phyloP scores from a whole-genome alignment of 2,888 invertebrate species.

The Eupsilia transversa region DNA sequence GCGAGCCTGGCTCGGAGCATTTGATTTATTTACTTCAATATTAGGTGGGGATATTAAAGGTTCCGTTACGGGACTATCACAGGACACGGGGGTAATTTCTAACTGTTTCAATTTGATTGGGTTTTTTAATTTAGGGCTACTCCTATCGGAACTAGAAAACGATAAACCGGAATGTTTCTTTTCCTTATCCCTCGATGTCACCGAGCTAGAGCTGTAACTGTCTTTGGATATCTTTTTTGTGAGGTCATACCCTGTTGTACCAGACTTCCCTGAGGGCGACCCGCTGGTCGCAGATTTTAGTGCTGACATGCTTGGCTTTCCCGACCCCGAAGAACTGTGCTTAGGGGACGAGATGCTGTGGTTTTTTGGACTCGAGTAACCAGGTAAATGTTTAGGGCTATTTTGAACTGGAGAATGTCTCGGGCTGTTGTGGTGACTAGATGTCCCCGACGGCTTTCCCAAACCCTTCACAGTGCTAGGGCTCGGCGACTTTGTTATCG shows the following conservation, averaged over 20 bases:
- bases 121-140: constrained; percentile 93
- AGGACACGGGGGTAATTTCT: constrained; percentile 91
- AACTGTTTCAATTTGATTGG: constrained; percentile 93
- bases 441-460: constrained; percentile 88
- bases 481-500: constrained; percentile 92
- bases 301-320: constrained; percentile 97
- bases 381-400: constrained; percentile 93
- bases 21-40: constrained; percentile 91
- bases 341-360: constrained; percentile 95
- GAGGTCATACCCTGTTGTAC: constrained; percentile 89
- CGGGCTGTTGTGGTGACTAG: constrained; percentile 92
- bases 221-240: constrained; percentile 90
- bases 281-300: constrained; percentile 94
- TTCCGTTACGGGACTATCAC: constrained; percentile 85
- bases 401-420: constrained; percentile 94
- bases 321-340: constrained; percentile 93
- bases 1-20: constrained; percentile 91
- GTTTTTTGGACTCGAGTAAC: constrained; percentile 94
- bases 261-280: constrained; percentile 92
- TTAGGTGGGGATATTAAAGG: constrained; percentile 88
- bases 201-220: constrained; percentile 83
- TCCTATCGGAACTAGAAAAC: constrained; percentile 90
- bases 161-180: constrained; percentile 89
- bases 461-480: constrained; percentile 83
- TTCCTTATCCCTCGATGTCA: constrained; percentile 89